A percentile compares a stretch with the other conserved stretches of the same genome.
phyloP scores from a whole-genome alignment of 2,888 invertebrate species.

The Drosophila meridiana region DNA sequence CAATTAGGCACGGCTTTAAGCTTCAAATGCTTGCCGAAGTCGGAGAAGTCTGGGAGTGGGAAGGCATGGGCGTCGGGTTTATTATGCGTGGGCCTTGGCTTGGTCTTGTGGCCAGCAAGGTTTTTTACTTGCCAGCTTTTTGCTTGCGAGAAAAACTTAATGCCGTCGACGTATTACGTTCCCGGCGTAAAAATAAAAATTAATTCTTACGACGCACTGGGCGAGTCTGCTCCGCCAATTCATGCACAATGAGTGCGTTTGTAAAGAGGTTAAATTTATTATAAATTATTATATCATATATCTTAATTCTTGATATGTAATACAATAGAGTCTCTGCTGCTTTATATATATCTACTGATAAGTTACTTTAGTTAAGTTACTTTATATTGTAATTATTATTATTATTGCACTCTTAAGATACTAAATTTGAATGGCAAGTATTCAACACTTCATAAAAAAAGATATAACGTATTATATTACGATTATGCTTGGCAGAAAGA shows the following conservation, averaged over 20 bases:
- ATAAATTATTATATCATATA: too few relatives aligned
- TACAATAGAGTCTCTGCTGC: background rate
- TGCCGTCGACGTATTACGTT: constrained; percentile 31
- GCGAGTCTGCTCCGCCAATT: constrained; percentile 20
- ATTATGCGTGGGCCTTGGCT: constrained; percentile 32
- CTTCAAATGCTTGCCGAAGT: background rate
- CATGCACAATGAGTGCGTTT: constrained; percentile 26
- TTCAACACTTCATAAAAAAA: too few relatives aligned
- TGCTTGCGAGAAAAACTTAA: constrained; percentile 44
- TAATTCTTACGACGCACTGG: constrained; percentile 18
- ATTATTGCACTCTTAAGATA: too few relatives aligned
- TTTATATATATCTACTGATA: background rate
- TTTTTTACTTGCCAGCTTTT: constrained; percentile 58
- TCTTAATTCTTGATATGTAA: too few relatives aligned
- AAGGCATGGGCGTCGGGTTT: background rate
- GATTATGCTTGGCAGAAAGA: too few relatives aligned
- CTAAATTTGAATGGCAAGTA: too few relatives aligned
- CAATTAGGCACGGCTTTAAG: constrained; percentile 63
- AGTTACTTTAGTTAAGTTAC: background rate
- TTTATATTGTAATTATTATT: too few relatives aligned
- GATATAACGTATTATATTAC: too few relatives aligned
- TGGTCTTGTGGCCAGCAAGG: constrained; percentile 34
- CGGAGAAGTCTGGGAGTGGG: background rate
- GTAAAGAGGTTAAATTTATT: background rate
- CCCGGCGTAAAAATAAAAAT: constrained; percentile 25